Percentiles rank a stretch among this genome's conserved stretches.
Conservation (phyloP, 1,140 invertebrate genomes). For the Diprion similis region DNA sequence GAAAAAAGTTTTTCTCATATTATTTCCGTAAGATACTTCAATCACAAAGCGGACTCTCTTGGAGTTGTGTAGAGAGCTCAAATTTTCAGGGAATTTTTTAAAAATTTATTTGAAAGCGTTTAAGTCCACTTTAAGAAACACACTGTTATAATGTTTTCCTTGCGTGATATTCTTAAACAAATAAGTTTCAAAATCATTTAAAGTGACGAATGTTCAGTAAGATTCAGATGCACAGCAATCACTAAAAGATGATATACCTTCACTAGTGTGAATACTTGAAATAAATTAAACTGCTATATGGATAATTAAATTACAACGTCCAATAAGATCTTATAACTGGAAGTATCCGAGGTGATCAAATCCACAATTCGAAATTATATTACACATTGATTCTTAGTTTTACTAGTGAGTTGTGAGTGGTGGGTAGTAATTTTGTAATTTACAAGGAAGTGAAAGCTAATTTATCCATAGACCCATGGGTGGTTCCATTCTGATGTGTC, state of each 20-base stretch:
- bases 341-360: background rate
- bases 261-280: background rate
- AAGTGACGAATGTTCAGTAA: background rate
- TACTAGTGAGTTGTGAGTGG: background rate
- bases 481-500: background rate
- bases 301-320: background rate
- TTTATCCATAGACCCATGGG: background rate
- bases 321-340: background rate
- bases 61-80: no score
- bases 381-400: background rate
- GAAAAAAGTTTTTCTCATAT: no score
- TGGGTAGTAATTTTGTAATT: background rate
- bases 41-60: no score
- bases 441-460: background rate
- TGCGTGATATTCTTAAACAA: no score
- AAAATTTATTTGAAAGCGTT: background rate
- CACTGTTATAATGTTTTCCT: background rate
- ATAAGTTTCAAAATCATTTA: background rate
- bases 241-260: background rate
- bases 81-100: background rate
- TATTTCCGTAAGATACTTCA: no score
- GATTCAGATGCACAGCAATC: background rate
- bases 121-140: background rate
- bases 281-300: background rate
- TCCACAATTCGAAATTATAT: background rate